Conservation (phyloP, 2,113 vertebrate genomes). For the pig (Sus scrofa) region DNA sequence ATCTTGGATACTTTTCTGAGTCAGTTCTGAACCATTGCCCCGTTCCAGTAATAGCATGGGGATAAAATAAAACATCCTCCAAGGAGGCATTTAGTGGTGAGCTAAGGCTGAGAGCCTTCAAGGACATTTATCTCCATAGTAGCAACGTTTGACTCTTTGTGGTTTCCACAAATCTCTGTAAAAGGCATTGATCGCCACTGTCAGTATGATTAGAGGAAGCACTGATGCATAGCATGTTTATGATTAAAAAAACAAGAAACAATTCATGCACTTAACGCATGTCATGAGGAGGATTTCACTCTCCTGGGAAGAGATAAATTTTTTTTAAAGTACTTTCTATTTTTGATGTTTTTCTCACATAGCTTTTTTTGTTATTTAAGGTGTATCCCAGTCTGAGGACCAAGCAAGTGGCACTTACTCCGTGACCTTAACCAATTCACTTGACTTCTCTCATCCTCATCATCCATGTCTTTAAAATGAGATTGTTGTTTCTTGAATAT, state of each 20-base stretch:
- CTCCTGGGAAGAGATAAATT: conserved; percentile 59
- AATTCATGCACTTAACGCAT: conserved; percentile 70
- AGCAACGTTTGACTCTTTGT: conserved; percentile 89
- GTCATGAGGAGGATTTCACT: conserved; percentile 80
- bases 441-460: not conserved
- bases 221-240: conserved; percentile 87
- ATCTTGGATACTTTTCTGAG: conserved; percentile 41
- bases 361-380: conserved; percentile 72
- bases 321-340: conserved; percentile 74
- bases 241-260: conserved; percentile 82
- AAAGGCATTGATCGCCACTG: conserved; percentile 89
- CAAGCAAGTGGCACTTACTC: not conserved
- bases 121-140: conserved; percentile 91
- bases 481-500: not conserved
- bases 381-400: not conserved
- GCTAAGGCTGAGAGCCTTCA: conserved; percentile 84
- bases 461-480: not conserved
- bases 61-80: conserved; percentile 86
- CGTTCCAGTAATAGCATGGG: conserved; percentile 80
- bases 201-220: conserved; percentile 87
- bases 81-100: conserved; percentile 88
- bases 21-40: conserved; percentile 82
- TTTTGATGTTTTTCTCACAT: conserved; percentile 63
- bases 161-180: conserved; percentile 91
- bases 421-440: conserved; percentile 9